Base-by-base conservation (phyloP, 2,888 invertebrate species). In the Ischnura elegans region DNA sequence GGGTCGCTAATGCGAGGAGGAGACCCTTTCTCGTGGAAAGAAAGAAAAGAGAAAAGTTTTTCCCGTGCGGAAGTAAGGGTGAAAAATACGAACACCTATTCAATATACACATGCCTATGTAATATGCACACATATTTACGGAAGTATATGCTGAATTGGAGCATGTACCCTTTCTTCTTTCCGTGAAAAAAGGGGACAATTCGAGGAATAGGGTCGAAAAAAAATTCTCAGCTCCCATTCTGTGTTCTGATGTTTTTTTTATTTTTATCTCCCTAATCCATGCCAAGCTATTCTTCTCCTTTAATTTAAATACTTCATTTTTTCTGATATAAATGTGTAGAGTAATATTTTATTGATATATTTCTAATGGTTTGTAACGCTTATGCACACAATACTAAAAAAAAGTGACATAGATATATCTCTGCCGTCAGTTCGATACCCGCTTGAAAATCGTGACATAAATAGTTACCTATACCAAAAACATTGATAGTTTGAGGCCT, bases 1-100 rank as follows among this genome's bases (percentile, higher is more conserved):
- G 43, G 66, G 61, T 55, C 61, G 90, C 42, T 90, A 61, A 90
- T 90, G 90, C 43, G 42, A 21, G n/a, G 42, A 43, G 61, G 61
- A 61, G 43, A 36, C 29, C 16, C 61, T 61, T 43, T 36, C 43
- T 25, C 55, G 51, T 19, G 87, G 25, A 36, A 87, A 47, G 36
- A n/a, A 87, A 47, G 51, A 47, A n/a, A 5, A 21, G 29, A 47
- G 87, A 47, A 61, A 61, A 61, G n/a, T 6, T 61, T 51, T 51
- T 51, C 51, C 2, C 2, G n/a, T n/a, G 36, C 16, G 29, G 47
- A 13, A 87, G 51, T 36, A 55, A 51, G 87, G 45, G n/a, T n/a
- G 29, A 42, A 55, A 42, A 87, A 36, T 36, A 2, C 25, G 61
- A 25, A 1, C 2, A 61, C n/a, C 5, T 61, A 61, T 21, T n/a